phyloP scores from a whole-genome alignment of 2,888 invertebrate species.

The Pristionchus exspectatus region DNA sequence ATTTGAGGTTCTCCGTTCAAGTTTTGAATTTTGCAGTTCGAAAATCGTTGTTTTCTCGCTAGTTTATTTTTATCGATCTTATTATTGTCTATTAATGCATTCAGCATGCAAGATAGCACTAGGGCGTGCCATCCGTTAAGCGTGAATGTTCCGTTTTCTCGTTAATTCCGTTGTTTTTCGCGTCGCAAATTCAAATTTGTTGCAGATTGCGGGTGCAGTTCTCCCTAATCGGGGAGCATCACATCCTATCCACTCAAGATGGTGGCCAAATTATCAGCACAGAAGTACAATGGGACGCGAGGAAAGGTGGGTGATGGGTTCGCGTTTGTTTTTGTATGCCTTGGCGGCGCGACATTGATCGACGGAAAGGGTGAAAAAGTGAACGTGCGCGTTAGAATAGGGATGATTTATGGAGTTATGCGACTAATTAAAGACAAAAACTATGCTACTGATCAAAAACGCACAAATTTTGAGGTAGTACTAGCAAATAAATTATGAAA shows the following conservation, averaged over 20 bases:
- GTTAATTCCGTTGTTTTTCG: background rate
- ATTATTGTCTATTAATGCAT: background rate
- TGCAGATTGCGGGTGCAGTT: conserved; percentile 36
- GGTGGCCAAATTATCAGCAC: conserved; percentile 33
- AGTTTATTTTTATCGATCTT: background rate
- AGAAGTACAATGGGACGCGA: conserved; percentile 49
- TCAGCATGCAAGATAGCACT: background rate
- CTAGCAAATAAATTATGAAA: no score
- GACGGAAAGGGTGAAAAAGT: background rate
- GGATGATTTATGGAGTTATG: background rate
- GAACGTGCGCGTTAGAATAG: background rate
- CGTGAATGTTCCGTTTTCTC: background rate
- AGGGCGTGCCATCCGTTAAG: background rate
- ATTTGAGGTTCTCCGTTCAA: background rate
- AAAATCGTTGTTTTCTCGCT: background rate
- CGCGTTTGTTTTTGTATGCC: background rate
- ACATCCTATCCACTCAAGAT: background rate
- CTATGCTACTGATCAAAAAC: no score
- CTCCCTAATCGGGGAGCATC: conserved; percentile 31
- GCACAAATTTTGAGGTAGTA: no score
- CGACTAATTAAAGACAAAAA: background rate
- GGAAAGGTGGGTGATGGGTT: conserved; percentile 9
- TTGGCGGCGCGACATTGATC: background rate
- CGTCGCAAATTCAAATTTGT: background rate
- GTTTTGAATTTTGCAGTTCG: background rate